These are phyloP conservation scores for Emydocephalus ijimae DNA, from an alignment of 2,113 vertebrate genomes.

Conservation along the genomic window DNA sequence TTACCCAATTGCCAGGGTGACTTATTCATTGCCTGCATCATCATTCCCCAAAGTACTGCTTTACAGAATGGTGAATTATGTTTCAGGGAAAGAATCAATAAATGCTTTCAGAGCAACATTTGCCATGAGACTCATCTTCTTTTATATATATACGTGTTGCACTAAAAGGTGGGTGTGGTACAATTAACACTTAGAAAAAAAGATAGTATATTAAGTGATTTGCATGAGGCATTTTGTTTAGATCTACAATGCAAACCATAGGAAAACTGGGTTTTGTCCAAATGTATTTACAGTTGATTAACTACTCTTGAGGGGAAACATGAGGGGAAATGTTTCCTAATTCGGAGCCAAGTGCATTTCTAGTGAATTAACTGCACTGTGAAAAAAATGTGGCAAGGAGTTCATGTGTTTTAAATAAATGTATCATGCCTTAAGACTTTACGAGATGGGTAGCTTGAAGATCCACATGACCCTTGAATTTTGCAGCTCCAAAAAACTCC, in stretches of 20 bases:
- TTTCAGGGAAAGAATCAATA: constrained; percentile 58
- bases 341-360: not conserved
- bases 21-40: constrained; percentile 65
- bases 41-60: constrained; percentile 55
- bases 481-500: not conserved
- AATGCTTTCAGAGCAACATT: constrained; percentile 61
- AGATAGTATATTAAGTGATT: not conserved
- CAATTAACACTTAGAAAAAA: constrained; percentile 25
- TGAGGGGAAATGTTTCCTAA: not conserved
- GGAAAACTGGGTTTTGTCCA: not conserved
- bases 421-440: not conserved
- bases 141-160: constrained; percentile 49
- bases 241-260: accelerated
- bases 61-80: constrained; percentile 54
- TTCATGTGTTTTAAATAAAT: not conserved
- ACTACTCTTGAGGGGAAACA: not conserved
- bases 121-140: constrained; percentile 45
- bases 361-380: constrained; percentile 6
- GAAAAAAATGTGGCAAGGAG: not conserved
- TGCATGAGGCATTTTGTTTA: not conserved
- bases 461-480: not conserved
- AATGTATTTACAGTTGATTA: constrained; percentile 7
- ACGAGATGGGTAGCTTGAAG: not conserved
- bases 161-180: constrained; percentile 41
- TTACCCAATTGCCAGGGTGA: constrained; percentile 56